phyloP scores from a whole-genome alignment of 2,113 vertebrate genomes.

The Nymphicus hollandicus region DNA sequence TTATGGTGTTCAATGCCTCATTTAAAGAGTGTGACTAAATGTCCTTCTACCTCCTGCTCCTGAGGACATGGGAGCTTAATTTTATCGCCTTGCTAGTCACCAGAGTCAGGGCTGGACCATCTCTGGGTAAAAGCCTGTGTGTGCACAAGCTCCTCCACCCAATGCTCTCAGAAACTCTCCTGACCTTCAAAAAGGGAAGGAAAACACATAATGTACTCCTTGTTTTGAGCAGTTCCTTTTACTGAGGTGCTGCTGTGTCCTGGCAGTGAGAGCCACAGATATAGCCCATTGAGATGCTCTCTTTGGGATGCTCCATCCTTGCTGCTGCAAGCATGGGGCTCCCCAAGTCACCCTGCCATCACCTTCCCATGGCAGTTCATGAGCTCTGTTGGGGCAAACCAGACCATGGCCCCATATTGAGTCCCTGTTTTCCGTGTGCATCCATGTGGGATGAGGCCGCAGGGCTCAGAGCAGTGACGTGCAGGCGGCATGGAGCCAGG shows the following conservation, averaged over 20 bases:
- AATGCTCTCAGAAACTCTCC: neutral
- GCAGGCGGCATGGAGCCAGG: accelerated
- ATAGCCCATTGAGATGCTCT: accelerated
- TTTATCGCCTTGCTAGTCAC: neutral
- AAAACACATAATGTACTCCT: accelerated
- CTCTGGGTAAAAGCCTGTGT: neutral
- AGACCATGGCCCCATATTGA: accelerated
- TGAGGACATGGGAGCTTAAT: neutral
- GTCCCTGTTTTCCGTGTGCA: neutral
- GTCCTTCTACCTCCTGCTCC: neutral
- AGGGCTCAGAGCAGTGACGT: accelerated
- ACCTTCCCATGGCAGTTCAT: accelerated
- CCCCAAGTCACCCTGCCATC: accelerated
- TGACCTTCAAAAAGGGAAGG: neutral
- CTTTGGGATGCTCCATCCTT: neutral
- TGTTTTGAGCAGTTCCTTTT: neutral
- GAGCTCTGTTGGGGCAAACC: neutral
- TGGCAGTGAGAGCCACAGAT: neutral
- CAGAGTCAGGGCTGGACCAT: neutral
- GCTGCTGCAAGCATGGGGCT: neutral
- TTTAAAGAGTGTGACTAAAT: neutral
- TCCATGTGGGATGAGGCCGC: accelerated
- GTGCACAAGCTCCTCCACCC: neutral
- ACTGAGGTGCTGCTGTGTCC: accelerated
- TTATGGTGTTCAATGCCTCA: neutral